Evolutionary conservation across 2,113 vertebrate genomes (phyloP).

Genomic region (Rynchops niger): DNA sequence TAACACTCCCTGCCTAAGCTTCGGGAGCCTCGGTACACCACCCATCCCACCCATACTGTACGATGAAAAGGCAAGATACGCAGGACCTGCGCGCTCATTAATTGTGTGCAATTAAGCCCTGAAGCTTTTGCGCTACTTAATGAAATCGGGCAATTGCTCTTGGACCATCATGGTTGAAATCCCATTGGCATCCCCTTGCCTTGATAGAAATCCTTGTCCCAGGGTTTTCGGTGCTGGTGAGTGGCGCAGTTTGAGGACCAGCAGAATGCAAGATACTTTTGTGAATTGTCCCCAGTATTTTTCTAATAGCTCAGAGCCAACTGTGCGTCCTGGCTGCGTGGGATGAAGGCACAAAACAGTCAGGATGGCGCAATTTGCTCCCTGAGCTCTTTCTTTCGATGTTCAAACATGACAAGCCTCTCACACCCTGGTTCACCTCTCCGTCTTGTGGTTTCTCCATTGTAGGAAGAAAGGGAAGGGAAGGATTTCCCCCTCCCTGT

Average conservation of each 20-base stretch:
- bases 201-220: not conserved
- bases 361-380: not conserved
- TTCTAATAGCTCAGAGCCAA: not conserved
- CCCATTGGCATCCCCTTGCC: not conserved
- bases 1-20: not conserved
- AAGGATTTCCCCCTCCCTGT: not conserved
- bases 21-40: not conserved
- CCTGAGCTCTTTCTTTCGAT: not conserved
- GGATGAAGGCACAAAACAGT: not conserved
- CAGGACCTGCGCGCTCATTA: not conserved
- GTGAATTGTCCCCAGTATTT: not conserved
- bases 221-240: not conserved
- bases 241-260: rapidly evolving
- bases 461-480: not conserved
- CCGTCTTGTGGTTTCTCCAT: not conserved
- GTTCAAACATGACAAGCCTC: not conserved
- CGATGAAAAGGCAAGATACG: not conserved
- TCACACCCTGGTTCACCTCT: not conserved
- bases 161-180: not conserved
- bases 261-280: not conserved
- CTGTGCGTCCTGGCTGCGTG: rapidly evolving
- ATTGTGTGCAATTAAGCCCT: not conserved
- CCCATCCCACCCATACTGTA: not conserved
- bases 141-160: not conserved
- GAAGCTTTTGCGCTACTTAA: not conserved